Conservation (phyloP, 1,140 invertebrate species). For the Mactra quadrangularis region DNA sequence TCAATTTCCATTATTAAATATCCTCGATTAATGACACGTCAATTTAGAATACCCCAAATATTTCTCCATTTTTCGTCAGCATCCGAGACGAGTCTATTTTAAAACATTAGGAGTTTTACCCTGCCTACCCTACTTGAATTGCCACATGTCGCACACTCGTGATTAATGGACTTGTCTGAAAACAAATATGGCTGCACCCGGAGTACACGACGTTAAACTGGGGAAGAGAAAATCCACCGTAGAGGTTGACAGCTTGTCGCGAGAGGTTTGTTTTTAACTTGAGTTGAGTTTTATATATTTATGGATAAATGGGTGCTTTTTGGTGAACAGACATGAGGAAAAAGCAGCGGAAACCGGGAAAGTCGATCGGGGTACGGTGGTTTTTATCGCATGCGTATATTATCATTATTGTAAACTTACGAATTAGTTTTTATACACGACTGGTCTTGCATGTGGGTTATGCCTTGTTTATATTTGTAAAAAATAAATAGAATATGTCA, state of each 20-base stretch:
- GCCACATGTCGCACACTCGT: constrained; percentile 46
- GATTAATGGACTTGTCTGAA: constrained; percentile 53
- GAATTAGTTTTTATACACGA: background rate
- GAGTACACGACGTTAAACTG: constrained; percentile 35
- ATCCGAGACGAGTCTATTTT: constrained; percentile 36
- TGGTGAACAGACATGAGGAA: constrained; percentile 45
- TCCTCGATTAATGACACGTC: no score
- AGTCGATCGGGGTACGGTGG: constrained; percentile 55
- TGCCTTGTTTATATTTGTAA: background rate
- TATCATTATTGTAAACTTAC: background rate
- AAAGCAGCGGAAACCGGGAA: constrained; percentile 52
- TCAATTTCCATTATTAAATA: no score
- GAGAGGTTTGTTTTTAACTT: constrained; percentile 32
- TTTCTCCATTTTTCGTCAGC: constrained; percentile 19
- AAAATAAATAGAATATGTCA: constrained; percentile 2
- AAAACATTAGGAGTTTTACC: constrained; percentile 22
- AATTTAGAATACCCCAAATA: no score
- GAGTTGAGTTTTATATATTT: constrained; percentile 27
- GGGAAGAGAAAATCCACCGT: constrained; percentile 29
- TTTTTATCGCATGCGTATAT: constrained; percentile 35
- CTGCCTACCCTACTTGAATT: constrained; percentile 29
- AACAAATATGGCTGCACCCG: constrained; percentile 62
- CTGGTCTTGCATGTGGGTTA: constrained; percentile 8
- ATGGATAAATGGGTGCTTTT: constrained; percentile 55
- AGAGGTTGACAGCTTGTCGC: constrained; percentile 42